These are phyloP conservation scores for Lacerta bilineata DNA, from an alignment of 2,797 vertebrate genomes.

Conservation along the genomic window DNA sequence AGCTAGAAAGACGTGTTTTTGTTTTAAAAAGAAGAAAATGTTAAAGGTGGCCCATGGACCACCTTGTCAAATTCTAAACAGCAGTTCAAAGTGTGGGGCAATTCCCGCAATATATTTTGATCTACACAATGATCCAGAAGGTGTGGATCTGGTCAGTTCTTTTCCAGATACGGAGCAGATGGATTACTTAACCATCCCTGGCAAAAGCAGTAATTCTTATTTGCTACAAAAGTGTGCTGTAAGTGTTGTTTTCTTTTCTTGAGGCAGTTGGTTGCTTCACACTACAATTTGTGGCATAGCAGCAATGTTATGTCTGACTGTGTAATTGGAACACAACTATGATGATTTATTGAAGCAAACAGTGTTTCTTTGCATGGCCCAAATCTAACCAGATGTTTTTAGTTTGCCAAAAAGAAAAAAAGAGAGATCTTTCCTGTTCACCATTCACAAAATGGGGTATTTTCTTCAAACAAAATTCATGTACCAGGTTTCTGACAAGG, in stretches of 20 bases:
- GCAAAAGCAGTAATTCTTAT: not conserved
- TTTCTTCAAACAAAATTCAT: conserved; percentile 24
- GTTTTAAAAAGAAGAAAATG: too few species aligned
- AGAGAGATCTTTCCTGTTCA: not conserved
- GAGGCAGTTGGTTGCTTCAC: not conserved
- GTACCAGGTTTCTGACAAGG: not conserved
- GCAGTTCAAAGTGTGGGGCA: too few species aligned
- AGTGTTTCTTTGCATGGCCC: not conserved
- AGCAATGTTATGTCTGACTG: not conserved
- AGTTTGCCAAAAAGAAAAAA: not conserved
- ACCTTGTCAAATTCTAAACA: too few species aligned
- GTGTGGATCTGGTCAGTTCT: too few species aligned
- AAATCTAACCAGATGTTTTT: conserved; percentile 20
- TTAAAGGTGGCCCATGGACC: too few species aligned
- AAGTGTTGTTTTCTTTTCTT: not conserved
- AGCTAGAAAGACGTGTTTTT: too few species aligned
- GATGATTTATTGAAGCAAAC: conserved; percentile 8
- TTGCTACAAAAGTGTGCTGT: not conserved
- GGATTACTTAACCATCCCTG: too few species aligned
- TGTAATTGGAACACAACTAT: not conserved
- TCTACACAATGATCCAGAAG: too few species aligned
- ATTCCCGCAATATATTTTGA: too few species aligned
- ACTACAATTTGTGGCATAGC: not conserved
- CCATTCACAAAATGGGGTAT: not conserved
- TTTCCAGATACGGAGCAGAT: too few species aligned